Evolutionary conservation across 2,888 invertebrate genomes (phyloP).

Genomic region (Machimus atricapillus): DNA sequence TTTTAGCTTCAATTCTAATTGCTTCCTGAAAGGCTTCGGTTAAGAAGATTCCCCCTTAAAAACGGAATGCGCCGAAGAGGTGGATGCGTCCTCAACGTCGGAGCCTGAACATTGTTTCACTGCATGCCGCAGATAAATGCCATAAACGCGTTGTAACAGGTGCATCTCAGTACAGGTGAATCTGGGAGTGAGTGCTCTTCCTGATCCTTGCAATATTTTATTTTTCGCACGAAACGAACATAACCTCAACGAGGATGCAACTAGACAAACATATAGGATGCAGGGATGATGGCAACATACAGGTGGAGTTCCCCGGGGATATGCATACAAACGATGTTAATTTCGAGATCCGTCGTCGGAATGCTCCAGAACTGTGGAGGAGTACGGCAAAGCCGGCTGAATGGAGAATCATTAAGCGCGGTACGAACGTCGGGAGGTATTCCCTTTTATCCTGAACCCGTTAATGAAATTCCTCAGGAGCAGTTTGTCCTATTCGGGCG

Average conservation of each 20-base stretch:
- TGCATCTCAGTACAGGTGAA: not conserved
- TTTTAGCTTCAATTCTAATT: not conserved
- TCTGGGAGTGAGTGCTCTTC: not conserved
- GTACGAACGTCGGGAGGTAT: not conserved
- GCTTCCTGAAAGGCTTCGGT: not conserved
- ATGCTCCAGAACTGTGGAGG: not conserved
- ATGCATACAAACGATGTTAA: constrained; percentile 33
- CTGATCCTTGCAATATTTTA: not conserved
- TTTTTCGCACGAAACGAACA: not conserved
- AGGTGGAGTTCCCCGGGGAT: not conserved
- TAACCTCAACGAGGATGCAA: not conserved
- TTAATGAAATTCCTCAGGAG: constrained; percentile 9
- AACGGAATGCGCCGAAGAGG: not conserved
- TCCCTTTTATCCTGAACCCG: not conserved
- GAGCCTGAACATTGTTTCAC: not conserved
- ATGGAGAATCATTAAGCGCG: constrained; percentile 21
- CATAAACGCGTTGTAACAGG: not conserved
- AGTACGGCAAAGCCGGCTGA: not conserved
- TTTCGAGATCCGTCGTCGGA: constrained; percentile 7
- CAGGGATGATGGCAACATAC: not conserved
- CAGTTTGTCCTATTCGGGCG: not conserved
- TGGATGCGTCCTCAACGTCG: not conserved
- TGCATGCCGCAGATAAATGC: not conserved
- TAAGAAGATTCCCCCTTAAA: not conserved
- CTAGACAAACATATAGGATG: not conserved